Base-by-base conservation (phyloP, 1,140 invertebrate species). In the Gryon sp. region DNA sequence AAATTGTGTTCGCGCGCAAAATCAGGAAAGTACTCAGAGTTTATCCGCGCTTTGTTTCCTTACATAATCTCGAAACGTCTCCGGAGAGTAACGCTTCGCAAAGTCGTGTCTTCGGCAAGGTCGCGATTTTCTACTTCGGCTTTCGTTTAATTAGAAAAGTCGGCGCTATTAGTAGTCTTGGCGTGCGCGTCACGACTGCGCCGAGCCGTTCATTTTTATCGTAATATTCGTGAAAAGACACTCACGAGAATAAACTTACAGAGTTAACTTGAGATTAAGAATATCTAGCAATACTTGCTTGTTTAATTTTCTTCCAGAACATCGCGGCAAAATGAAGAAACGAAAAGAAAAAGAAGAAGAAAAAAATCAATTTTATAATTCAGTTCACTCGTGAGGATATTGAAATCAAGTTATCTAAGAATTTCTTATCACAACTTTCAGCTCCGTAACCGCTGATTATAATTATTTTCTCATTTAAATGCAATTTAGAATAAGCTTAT, bases 101-200 rank as follows among this genome's bases (percentile, higher is more conserved):
- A 59, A 66, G 48, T 20, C 55, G 26, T 32, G 30, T 32, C 22
- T 60, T 60, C 1, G 26, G 16, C 28, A 38, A 36, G 50, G 32
- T 57, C 34, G 43, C 34, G 19, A 12, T 32, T 53, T 62, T 15
- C 48, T 50, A 41, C 41, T 48, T 59, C 19, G 15, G 55, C 6
- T 3, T 41, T 41, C 55, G 73, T 76, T 68, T 69, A 76, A 76
- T 76, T 76, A 76, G 62, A 60, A 68, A 75, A 75, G 72, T 68
- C 62, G 28, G 24, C 22, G 46, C 53, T 55, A 46, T 75, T 66
- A 60, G 62, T 62, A 75, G 70, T 65, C 62, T 18, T 6, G 36
- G 18, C 60, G 59, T 24, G 60, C 16, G 66, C 66, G 45, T 40
- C 55, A 41, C 30, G 41, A 9, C 7, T 3, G 36, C 28, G 32